Conservation (phyloP, 2,888 invertebrate species). For the Oscheius myriophilus region DNA sequence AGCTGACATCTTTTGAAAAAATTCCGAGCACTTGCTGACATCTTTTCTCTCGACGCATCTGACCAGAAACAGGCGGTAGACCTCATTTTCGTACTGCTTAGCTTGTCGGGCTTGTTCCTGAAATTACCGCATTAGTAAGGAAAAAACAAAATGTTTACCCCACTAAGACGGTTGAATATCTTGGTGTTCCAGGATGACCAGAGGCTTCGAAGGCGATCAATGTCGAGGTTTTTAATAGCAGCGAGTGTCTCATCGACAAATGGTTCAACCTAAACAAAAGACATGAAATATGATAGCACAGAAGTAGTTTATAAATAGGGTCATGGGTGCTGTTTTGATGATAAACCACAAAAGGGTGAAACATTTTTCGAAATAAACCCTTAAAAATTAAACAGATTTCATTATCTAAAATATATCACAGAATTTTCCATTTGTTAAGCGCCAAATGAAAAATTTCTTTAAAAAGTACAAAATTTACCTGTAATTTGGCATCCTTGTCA, state of each 20-base stretch:
- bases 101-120: conserved; percentile 54
- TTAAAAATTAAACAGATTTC: too few species aligned
- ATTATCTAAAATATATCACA: too few species aligned
- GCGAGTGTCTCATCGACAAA: conserved; percentile 59
- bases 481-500: conserved; percentile 46
- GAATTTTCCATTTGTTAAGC: too few species aligned
- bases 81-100: conserved; percentile 82
- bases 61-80: conserved; percentile 88
- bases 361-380: neutral
- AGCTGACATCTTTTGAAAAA: conserved; percentile 58
- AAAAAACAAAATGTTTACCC: too few species aligned
- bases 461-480: conserved; percentile 36
- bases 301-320: too few species aligned
- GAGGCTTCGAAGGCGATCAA: conserved; percentile 49
- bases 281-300: neutral
- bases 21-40: conserved; percentile 70
- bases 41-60: conserved; percentile 85
- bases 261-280: conserved; percentile 51
- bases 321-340: too few species aligned
- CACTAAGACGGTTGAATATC: conserved; percentile 54
- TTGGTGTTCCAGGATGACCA: conserved; percentile 60
- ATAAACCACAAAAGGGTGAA: too few species aligned
- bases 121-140: neutral
- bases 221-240: conserved; percentile 57
- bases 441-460: too few species aligned